Percentiles rank a stretch among this genome's conserved stretches.
These are phyloP conservation scores for Belgica antarctica DNA, from an alignment of 2,888 invertebrate species.

Conservation along the genomic window DNA sequence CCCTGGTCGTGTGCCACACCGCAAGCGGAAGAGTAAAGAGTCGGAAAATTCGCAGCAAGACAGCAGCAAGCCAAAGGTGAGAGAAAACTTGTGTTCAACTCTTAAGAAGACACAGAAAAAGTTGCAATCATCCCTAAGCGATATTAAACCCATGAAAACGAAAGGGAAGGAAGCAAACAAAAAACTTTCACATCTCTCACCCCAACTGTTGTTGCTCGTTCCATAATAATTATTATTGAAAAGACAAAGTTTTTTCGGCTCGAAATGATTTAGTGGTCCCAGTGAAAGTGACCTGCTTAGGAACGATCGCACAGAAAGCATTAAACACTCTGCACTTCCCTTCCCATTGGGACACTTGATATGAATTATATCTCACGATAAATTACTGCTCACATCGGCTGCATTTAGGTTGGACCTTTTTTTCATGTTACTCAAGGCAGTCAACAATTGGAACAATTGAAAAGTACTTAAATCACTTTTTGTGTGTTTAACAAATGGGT, in stretches of 20 bases:
- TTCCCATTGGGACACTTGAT: constrained; percentile 15
- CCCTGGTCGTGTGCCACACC: constrained; percentile 54
- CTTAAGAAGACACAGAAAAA: not conserved
- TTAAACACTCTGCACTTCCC: not conserved
- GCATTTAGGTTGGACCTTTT: constrained; percentile 1
- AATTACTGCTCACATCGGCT: not conserved
- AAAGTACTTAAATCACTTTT: constrained; percentile 19
- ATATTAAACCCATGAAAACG: not conserved
- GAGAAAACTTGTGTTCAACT: not conserved
- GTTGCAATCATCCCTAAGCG: constrained; percentile 2
- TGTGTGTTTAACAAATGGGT: not conserved
- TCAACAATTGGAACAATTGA: constrained; percentile 1
- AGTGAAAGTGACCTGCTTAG: constrained; percentile 3
- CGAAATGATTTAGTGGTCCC: constrained; percentile 23
- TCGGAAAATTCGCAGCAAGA: constrained; percentile 33
- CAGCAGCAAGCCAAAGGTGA: constrained; percentile 42
- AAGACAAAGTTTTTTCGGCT: constrained; percentile 19
- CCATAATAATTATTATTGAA: constrained; percentile 21
- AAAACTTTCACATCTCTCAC: constrained; percentile 27
- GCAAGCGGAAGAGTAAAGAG: constrained; percentile 52
- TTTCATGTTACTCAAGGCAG: not conserved
- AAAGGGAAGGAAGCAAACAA: not conserved
- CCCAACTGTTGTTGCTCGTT: constrained; percentile 3
- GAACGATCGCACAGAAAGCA: not conserved
- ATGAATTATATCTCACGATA: constrained; percentile 15